Evolutionary conservation across 1,140 invertebrate genomes (phyloP), one percentile per base, ranked within the genome.

Genomic region (Campoletis sonorensis): DNA sequence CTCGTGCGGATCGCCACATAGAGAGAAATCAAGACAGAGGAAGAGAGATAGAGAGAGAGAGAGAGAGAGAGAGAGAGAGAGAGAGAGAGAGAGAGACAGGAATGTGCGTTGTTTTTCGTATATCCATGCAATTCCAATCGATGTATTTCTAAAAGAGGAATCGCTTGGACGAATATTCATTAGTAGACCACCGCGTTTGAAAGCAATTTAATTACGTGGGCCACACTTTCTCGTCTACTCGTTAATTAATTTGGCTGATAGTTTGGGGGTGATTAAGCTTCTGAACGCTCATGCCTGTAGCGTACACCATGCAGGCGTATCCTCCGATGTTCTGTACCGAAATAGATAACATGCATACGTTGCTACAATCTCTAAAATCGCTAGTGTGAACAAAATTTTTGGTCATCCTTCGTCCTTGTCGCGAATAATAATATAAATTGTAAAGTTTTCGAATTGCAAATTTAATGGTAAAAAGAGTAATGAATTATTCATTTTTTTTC

Each of bases 231-330:
- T 81, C 80, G 79, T 86, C 84, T 86, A 82, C 80, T 84, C 67
- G 84, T 88, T 88, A 89, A 90, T 90, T 90, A 88, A 88, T 89
- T 89, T 86, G 82, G 81, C 64, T 84, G 86, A 87, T 88, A 86
- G 84, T 87, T 87, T 82, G 80, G 84, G 77, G 79, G 83, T 86
- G 87, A 89, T 88, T 88, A 89, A 87, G 79, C 71, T n/a, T 27
- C 30, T 33, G 27, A 70, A 70, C 30, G 1, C 15, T 33, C 67
- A n/a, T 30, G 30, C 15, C 23, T 64, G 21, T 64, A 54, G 61
- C 61, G 23, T 26, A 23, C 61, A 10, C 16, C 18, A 64, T 18
- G 51, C 51, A 21, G 51, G 51, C 51, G 51, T 64, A 64, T 64
- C 61, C 61, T 64, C 23, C 61, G 23, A 64, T 64, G 21, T 23